Base-by-base conservation (phyloP, 2,888 invertebrate species). In the Linnaemya tessellans region DNA sequence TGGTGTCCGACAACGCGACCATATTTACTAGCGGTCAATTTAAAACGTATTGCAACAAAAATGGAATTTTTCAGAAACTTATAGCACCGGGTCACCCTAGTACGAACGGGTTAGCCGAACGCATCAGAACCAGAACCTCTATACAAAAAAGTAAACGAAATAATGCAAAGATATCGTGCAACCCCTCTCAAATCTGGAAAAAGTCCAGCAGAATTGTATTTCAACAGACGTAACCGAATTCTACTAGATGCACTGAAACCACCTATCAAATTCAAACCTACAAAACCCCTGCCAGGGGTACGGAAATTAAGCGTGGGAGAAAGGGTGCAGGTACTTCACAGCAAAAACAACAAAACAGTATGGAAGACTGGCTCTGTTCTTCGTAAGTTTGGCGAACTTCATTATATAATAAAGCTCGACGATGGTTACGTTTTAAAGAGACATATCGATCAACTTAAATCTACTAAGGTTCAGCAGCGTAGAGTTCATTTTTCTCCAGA, bases 301-400 rank as follows among this genome's bases (percentile, higher is more conserved):
- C 74, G 79, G 25, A 30, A 84, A 22, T 13, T 73, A 71, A 62
- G 67, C 43, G 77, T 81, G 71, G 81, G 78, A 77, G 78, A 67
- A 49, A 73, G 73, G 41, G 73, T 74, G 3, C 71, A 74, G 75
- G 79, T 64, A 13, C 38, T 74, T 70, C 68, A 74, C 46, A 71
- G 64, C 15, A 20, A 41, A 43, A 80, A 56, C 60, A 80, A 80
- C 35, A 80, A 73, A 58, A 46, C 67, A 20, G 41, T 67, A 30
- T 91, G 78, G 90, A 91, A 7, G 89, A 86, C n/a, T 13, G 43
- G 64, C 8, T 25, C 15, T 13, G 75, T 64, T n/a, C 11, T 56
- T 2, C 38, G 65, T 1, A 65, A 65, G 4, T 41, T 56, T 43
- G 64, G 64, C 1, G 10, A 70, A 18, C 62, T 82, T 15, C 83